Evolutionary conservation across 2,797 vertebrate species (phyloP).

Genomic region (Epinephelus coioides): DNA sequence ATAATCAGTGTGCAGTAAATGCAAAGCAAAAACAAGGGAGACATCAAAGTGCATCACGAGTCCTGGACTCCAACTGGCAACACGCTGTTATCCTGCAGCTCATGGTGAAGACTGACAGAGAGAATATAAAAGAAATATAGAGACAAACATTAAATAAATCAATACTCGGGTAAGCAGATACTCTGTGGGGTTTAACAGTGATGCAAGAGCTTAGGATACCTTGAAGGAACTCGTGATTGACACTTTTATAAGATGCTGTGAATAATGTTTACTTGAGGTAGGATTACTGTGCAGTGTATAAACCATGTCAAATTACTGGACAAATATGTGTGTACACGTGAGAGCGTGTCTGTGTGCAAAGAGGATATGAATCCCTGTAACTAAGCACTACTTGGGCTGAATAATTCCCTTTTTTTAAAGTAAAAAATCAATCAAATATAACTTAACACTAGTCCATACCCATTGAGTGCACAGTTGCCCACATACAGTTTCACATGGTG

Average conservation of each 20-base stretch:
- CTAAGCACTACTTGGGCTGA: not conserved
- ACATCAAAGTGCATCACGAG: slow-evolving; percentile 18
- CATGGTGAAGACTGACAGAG: not conserved
- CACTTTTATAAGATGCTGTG: not conserved
- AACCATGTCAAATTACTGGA: slow-evolving; percentile 8
- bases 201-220: not conserved
- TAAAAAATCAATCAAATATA: not conserved
- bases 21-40: slow-evolving; percentile 16
- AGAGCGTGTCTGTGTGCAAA: not conserved
- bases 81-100: slow-evolving; percentile 1
- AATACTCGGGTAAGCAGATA: not conserved
- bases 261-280: slow-evolving; percentile 32
- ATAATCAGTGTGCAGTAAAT: slow-evolving; percentile 33
- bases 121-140: not conserved
- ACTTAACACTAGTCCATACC: too few species aligned
- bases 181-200: not conserved
- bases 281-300: slow-evolving; percentile 10
- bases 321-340: not conserved
- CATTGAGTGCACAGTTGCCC: too few species aligned
- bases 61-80: not conserved
- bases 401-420: not conserved
- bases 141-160: not conserved
- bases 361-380: slow-evolving; percentile 9
- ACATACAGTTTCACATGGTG: too few species aligned
- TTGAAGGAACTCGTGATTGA: not conserved